Evolutionary conservation across 2,797 vertebrate species (phyloP).

Genomic region (Leptodactylus fallax): DNA sequence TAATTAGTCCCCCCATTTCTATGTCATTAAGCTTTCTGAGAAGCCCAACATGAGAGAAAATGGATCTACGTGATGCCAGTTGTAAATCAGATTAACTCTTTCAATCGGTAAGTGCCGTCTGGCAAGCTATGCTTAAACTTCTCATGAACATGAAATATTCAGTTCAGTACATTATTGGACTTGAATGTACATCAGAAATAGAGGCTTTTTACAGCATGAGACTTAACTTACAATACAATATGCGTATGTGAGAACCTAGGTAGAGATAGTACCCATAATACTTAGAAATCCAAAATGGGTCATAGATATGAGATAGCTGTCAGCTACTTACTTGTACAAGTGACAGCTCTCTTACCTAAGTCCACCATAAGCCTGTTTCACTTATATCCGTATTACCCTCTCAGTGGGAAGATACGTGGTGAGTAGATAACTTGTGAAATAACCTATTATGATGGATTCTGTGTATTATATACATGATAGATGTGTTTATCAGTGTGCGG

Average conservation of each 20-base stretch:
- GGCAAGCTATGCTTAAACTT: neutral
- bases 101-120: slow-evolving; percentile 27
- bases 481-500: too few species aligned
- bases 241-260: neutral
- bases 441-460: too few species aligned
- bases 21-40: slow-evolving; percentile 60
- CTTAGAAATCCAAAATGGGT: neutral
- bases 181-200: too few species aligned
- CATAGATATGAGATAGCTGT: neutral
- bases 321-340: neutral
- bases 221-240: too few species aligned
- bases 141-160: neutral
- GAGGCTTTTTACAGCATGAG: too few species aligned
- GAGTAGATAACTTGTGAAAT: neutral
- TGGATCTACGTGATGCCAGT: slow-evolving; percentile 72
- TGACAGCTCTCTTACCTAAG: neutral
- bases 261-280: neutral
- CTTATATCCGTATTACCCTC: neutral
- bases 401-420: neutral
- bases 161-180: neutral
- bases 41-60: slow-evolving; percentile 65
- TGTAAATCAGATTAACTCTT: slow-evolving; percentile 65
- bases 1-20: slow-evolving; percentile 55
- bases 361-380: neutral
- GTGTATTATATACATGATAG: too few species aligned